Conservation (phyloP, 2,113 vertebrate genomes). For the Ceratotherium simum region DNA sequence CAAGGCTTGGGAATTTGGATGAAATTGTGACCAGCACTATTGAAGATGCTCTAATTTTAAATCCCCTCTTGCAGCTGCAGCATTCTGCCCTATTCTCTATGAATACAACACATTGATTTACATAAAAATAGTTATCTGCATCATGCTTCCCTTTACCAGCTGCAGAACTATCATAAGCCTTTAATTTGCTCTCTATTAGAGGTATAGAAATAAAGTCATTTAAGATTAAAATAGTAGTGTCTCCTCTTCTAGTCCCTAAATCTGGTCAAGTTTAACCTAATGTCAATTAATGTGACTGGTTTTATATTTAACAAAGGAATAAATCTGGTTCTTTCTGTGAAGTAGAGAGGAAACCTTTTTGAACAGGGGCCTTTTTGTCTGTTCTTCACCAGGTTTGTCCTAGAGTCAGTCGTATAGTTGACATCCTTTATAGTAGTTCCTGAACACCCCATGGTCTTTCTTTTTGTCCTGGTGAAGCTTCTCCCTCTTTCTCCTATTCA, state of each 20-base stretch:
- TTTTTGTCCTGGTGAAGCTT: neutral
- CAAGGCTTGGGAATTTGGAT: constrained; percentile 57
- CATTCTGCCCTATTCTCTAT: constrained; percentile 72
- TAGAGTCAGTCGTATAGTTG: neutral
- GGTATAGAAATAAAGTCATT: constrained; percentile 77
- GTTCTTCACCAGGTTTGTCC: neutral
- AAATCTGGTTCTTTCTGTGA: neutral
- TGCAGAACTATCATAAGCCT: constrained; percentile 63
- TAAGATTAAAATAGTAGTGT: constrained; percentile 73
- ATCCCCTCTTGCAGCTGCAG: constrained; percentile 79
- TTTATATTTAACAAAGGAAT: constrained; percentile 56
- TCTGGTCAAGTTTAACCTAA: constrained; percentile 23
- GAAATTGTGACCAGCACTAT: constrained; percentile 57
- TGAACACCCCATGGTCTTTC: neutral
- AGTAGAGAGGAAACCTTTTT: neutral
- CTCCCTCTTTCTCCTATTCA: neutral
- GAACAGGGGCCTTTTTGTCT: neutral
- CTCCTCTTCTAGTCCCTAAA: neutral
- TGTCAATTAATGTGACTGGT: neutral
- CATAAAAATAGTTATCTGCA: constrained; percentile 83
- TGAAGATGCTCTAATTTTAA: constrained; percentile 82
- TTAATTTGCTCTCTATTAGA: constrained; percentile 64
- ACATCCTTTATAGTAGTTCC: neutral
- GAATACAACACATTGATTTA: constrained; percentile 81
- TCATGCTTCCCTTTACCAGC: constrained; percentile 72